These are phyloP conservation scores for Hippasteria phrygiana DNA, from an alignment of 53 echinoderm and acorn worm species.

Conservation along the genomic window DNA sequence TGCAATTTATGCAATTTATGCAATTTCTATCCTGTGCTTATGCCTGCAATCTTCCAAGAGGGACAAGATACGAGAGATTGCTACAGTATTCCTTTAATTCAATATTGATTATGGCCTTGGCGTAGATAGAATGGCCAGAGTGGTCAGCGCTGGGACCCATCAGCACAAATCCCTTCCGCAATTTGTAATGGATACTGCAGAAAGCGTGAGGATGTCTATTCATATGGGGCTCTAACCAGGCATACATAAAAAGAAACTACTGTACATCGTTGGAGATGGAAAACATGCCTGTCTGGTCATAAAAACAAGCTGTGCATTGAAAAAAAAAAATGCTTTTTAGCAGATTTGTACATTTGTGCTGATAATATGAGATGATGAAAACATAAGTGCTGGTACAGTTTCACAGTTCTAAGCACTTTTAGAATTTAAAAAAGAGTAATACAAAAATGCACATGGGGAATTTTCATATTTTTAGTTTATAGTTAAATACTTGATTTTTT, in stretches of 20 bases:
- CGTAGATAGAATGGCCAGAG: not conserved
- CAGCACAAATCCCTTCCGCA: not conserved
- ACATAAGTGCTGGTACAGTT: too few species aligned
- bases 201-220: not conserved
- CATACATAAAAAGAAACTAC: not conserved
- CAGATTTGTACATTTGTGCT: too few species aligned
- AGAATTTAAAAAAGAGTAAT: too few species aligned
- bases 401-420: too few species aligned
- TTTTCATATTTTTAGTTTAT: too few species aligned
- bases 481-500: too few species aligned
- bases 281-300: too few species aligned
- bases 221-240: not conserved
- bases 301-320: too few species aligned
- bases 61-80: not conserved
- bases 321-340: too few species aligned
- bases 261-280: too few species aligned
- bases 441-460: too few species aligned
- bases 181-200: slow-evolving; percentile 8
- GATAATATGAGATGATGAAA: too few species aligned
- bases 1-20: not conserved
- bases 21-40: not conserved
- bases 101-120: slow-evolving; percentile 22
- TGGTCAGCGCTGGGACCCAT: not conserved
- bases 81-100: slow-evolving; percentile 18
- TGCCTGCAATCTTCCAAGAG: not conserved